A percentile compares a stretch with the other conserved stretches of the same genome.
Conservation (phyloP, 1,140 invertebrate species). For the Xylocopa sonorina region DNA sequence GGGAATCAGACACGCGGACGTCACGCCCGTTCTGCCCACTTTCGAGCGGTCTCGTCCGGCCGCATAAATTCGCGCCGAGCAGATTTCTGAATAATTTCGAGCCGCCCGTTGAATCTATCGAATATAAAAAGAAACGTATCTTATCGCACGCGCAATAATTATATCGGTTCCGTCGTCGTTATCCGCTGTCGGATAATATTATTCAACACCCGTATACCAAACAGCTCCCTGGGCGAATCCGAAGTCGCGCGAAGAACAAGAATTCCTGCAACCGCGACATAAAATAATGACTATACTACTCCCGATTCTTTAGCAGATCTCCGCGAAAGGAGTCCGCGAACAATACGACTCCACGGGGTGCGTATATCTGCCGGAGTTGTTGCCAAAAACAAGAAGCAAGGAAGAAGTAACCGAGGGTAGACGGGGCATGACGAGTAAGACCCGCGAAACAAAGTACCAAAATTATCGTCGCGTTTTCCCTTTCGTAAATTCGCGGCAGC, state of each 20-base stretch:
- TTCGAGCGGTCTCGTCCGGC: background rate
- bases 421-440: constrained; percentile 38
- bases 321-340: background rate
- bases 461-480: constrained; percentile 43
- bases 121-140: too few relatives aligned
- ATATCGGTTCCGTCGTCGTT: too few relatives aligned
- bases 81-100: background rate
- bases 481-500: constrained; percentile 50
- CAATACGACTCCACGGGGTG: constrained; percentile 6
- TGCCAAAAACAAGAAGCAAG: background rate
- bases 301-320: background rate
- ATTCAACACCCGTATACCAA: too few relatives aligned
- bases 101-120: too few relatives aligned
- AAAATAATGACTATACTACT: constrained; percentile 8
- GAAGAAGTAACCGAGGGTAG: constrained; percentile 5
- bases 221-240: too few relatives aligned
- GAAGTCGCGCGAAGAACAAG: background rate
- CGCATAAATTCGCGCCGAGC: too few relatives aligned
- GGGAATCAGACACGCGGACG: background rate
- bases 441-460: constrained; percentile 53
- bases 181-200: too few relatives aligned
- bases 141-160: too few relatives aligned
- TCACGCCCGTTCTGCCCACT: background rate
- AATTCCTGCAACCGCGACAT: background rate
- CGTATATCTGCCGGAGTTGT: constrained; percentile 22